These are phyloP conservation scores for Peromyscus californicus DNA, from an alignment of 2,113 vertebrate genomes.

Conservation along the genomic window DNA sequence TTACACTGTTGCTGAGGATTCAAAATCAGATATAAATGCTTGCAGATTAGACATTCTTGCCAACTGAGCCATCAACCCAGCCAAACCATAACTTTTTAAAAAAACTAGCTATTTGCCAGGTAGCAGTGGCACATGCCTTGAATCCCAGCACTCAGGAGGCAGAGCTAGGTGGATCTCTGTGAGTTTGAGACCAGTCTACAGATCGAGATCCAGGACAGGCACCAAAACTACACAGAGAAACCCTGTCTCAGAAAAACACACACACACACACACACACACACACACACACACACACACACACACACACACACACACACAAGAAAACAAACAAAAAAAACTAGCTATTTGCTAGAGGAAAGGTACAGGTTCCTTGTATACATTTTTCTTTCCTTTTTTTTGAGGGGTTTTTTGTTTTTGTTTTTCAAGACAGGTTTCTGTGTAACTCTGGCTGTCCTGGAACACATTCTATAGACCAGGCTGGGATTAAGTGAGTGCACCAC, in stretches of 20 bases:
- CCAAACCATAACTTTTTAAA: background rate
- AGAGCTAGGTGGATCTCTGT: too few relatives aligned
- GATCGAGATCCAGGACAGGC: too few relatives aligned
- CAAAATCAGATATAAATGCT: background rate
- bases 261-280: too few relatives aligned
- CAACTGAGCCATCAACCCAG: background rate
- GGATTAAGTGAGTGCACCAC: background rate
- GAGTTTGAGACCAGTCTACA: too few relatives aligned
- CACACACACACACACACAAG: too few relatives aligned
- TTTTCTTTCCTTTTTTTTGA: rapidly evolving
- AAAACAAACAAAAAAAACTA: background rate
- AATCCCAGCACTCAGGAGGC: too few relatives aligned
- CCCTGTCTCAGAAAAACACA: too few relatives aligned
- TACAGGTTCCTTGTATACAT: background rate
- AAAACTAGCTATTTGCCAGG: background rate
- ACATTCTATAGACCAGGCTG: background rate
- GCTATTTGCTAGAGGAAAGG: conserved; percentile 31
- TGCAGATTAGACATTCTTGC: background rate
- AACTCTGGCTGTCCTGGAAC: background rate
- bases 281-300: too few relatives aligned
- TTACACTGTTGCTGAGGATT: background rate
- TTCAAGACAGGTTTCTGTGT: background rate
- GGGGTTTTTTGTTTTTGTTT: background rate
- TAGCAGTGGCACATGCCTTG: too few relatives aligned
- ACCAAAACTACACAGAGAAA: too few relatives aligned